Evolutionary conservation across 2,113 vertebrate genomes (phyloP).

Genomic region (Xiphophorus couchianus): DNA sequence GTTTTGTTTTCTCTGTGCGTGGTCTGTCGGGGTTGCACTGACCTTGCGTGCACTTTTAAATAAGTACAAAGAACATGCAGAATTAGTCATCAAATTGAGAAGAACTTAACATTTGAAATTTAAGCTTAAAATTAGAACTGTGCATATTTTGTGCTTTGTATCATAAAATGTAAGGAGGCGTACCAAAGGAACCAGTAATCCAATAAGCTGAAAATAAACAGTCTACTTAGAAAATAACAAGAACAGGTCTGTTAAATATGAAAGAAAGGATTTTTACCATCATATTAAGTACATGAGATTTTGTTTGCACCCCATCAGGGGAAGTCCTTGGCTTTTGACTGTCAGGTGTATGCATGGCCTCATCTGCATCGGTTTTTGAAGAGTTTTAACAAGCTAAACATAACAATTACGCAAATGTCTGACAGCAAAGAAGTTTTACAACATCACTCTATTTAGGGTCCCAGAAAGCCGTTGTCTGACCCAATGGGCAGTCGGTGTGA

Average conservation of each 20-base stretch:
- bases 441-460: neutral
- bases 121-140: too few relatives aligned
- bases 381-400: neutral
- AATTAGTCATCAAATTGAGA: too few relatives aligned
- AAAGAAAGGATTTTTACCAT: neutral
- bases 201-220: too few relatives aligned
- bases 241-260: neutral
- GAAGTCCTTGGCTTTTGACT: neutral
- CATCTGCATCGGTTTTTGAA: neutral
- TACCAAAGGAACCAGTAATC: too few relatives aligned
- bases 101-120: too few relatives aligned
- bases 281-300: neutral
- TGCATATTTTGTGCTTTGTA: too few relatives aligned
- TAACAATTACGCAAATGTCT: neutral
- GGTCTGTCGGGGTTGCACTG: too few relatives aligned
- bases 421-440: neutral
- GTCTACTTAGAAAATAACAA: too few relatives aligned
- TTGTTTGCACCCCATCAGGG: neutral
- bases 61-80: too few relatives aligned
- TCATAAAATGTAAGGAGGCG: too few relatives aligned
- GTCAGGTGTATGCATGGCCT: neutral
- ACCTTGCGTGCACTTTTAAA: too few relatives aligned
- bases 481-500: neutral
- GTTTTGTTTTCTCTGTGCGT: too few relatives aligned
- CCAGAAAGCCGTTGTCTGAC: neutral